Evolutionary conservation across 2,113 vertebrate species (phyloP).

Genomic region (Australoheros scitulus): DNA sequence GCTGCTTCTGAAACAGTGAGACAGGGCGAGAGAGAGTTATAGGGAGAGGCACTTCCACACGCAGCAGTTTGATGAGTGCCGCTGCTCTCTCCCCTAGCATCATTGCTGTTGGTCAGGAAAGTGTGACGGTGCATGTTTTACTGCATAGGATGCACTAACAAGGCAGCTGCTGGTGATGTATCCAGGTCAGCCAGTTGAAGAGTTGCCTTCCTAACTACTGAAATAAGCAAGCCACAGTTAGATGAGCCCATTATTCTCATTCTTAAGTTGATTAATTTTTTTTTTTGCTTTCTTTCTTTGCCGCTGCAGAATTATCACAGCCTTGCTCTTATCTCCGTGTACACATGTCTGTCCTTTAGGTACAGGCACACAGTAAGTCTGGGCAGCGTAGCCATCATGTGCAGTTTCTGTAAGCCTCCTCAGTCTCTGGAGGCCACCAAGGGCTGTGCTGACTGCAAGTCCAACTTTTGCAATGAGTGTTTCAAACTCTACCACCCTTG

Average conservation of each 20-base stretch:
- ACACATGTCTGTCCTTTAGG: constrained; percentile 55
- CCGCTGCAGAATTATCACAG: background rate
- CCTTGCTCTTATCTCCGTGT: background rate
- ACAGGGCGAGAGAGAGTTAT: constrained; percentile 8
- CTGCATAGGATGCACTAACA: constrained; percentile 41
- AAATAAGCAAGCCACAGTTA: constrained; percentile 42
- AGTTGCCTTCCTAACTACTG: constrained; percentile 21
- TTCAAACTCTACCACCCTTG: constrained; percentile 98
- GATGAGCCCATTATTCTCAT: constrained; percentile 3
- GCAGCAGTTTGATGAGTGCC: constrained; percentile 42
- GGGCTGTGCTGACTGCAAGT: constrained; percentile 93
- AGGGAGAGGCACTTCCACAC: constrained; percentile 25
- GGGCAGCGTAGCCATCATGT: constrained; percentile 87
- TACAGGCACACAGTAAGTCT: constrained; percentile 81
- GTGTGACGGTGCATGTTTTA: constrained; percentile 63
- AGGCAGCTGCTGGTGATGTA: constrained; percentile 52
- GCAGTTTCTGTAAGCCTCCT: constrained; percentile 92
- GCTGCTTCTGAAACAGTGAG: background rate
- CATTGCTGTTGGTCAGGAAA: constrained; percentile 34
- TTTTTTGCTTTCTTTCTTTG: background rate
- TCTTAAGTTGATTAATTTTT: background rate
- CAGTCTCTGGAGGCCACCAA: constrained; percentile 93
- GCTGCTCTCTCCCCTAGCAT: constrained; percentile 36
- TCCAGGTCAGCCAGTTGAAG: constrained; percentile 59
- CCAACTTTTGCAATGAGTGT: constrained; percentile 97